phyloP scores from a whole-genome alignment of 2,113 vertebrate species.

The Albula glossodonta region DNA sequence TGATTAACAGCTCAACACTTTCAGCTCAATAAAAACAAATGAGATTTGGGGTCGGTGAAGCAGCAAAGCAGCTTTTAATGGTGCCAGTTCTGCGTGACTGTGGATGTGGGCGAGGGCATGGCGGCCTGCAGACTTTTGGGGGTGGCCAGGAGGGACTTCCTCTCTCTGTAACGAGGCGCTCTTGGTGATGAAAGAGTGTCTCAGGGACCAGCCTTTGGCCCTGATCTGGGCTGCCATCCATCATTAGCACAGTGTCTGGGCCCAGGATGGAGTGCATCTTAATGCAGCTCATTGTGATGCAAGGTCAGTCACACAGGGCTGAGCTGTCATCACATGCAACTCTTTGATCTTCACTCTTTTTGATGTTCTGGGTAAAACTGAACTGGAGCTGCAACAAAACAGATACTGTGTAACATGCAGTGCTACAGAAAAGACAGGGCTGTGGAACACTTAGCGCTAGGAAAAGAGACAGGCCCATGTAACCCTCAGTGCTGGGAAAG shows the following conservation, averaged over 20 bases:
- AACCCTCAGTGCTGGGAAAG: no score
- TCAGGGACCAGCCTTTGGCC: background rate
- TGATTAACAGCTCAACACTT: conserved; percentile 37
- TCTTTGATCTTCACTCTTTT: background rate
- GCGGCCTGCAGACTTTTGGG: background rate
- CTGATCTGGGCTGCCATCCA: background rate
- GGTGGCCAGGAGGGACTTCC: background rate
- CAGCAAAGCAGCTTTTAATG: conserved; percentile 45
- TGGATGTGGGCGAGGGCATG: conserved; percentile 14
- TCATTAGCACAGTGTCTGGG: conserved; percentile 9
- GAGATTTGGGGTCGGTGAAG: conserved; percentile 32
- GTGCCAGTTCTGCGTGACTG: conserved; percentile 30
- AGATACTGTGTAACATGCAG: no score
- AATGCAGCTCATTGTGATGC: conserved; percentile 24
- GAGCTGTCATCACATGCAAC: background rate
- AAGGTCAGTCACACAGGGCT: conserved; percentile 8
- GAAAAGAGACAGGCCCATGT: no score
- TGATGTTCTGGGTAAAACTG: background rate
- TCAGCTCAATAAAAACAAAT: conserved; percentile 36
- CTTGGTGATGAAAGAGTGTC: background rate
- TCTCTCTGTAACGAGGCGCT: background rate
- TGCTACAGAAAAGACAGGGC: no score
- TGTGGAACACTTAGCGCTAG: no score
- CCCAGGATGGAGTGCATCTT: conserved; percentile 1
- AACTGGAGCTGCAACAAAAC: no score